Evolutionary conservation across 2,888 invertebrate species (phyloP).

Genomic region (Seira ritae): DNA sequence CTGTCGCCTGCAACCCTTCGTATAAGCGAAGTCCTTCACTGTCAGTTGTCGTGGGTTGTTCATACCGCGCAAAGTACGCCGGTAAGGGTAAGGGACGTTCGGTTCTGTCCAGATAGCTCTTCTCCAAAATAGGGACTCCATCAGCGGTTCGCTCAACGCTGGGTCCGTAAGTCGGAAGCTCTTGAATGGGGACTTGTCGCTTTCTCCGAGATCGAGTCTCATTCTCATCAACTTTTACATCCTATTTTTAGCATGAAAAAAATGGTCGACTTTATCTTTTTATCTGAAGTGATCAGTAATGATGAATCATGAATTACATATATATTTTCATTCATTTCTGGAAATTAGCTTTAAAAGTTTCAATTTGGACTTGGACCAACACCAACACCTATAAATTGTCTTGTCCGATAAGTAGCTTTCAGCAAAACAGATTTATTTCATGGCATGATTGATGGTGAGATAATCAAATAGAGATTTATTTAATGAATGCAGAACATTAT

Average conservation of each 20-base stretch:
- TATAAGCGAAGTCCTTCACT: slow-evolving; percentile 74
- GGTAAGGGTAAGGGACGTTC: slow-evolving; percentile 36
- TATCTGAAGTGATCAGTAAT: too few relatives aligned
- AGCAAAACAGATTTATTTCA: too few relatives aligned
- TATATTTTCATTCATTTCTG: too few relatives aligned
- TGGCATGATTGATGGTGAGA: too few relatives aligned
- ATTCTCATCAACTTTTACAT: slow-evolving; percentile 36
- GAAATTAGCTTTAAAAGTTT: too few relatives aligned
- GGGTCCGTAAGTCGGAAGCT: slow-evolving; percentile 52
- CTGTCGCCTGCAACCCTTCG: slow-evolving; percentile 73
- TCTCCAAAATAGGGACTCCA: slow-evolving; percentile 71
- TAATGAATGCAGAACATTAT: too few relatives aligned
- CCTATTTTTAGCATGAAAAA: slow-evolving; percentile 24
- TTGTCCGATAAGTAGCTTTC: too few relatives aligned
- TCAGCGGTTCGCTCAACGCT: slow-evolving; percentile 66
- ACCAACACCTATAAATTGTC: too few relatives aligned
- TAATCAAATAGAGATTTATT: too few relatives aligned
- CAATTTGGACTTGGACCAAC: too few relatives aligned
- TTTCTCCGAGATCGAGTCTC: slow-evolving; percentile 51
- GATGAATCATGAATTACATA: too few relatives aligned
- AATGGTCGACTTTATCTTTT: too few relatives aligned
- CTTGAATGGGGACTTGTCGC: slow-evolving; percentile 66
- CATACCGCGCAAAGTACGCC: slow-evolving; percentile 35
- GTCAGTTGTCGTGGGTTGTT: slow-evolving; percentile 60
- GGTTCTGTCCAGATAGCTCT: slow-evolving; percentile 66